Evolutionary conservation across 2,888 invertebrate genomes (phyloP).

Genomic region (Caenorhabditis sp.): DNA sequence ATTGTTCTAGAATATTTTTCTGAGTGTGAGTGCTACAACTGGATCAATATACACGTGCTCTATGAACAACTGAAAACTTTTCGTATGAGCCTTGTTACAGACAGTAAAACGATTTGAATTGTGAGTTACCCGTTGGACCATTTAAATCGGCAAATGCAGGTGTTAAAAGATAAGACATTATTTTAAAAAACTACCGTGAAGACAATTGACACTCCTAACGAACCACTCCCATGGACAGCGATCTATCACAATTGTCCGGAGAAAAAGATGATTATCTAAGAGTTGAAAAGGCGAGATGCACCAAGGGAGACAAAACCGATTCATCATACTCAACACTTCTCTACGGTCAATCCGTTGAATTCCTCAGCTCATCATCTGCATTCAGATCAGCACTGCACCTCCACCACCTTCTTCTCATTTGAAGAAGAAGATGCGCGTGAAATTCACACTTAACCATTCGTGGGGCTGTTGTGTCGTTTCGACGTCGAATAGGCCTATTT

Average conservation of each 20-base stretch:
- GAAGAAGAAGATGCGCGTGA: constrained; percentile 25
- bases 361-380: constrained; percentile 20
- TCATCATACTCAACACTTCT: constrained; percentile 49
- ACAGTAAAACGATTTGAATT: too few species aligned
- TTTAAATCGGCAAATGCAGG: too few species aligned
- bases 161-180: neutral
- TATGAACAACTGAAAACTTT: too few species aligned
- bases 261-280: constrained; percentile 44
- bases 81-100: too few species aligned
- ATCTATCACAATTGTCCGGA: constrained; percentile 46
- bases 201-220: constrained; percentile 25
- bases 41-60: too few species aligned
- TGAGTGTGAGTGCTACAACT: too few species aligned
- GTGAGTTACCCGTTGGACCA: too few species aligned
- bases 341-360: constrained; percentile 47
- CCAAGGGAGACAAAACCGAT: constrained; percentile 32
- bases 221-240: constrained; percentile 15
- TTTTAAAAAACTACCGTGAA: constrained; percentile 11
- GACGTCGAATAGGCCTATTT: constrained; percentile 55
- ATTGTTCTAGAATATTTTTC: neutral
- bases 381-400: constrained; percentile 4
- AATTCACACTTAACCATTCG: constrained; percentile 49
- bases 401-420: neutral
- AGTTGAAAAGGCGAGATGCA: constrained; percentile 35
- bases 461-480: constrained; percentile 14